Evolutionary conservation across 1,140 invertebrate species (phyloP), one percentile per base, ranked within the genome.

Genomic region (Tigriopus japonicus): DNA sequence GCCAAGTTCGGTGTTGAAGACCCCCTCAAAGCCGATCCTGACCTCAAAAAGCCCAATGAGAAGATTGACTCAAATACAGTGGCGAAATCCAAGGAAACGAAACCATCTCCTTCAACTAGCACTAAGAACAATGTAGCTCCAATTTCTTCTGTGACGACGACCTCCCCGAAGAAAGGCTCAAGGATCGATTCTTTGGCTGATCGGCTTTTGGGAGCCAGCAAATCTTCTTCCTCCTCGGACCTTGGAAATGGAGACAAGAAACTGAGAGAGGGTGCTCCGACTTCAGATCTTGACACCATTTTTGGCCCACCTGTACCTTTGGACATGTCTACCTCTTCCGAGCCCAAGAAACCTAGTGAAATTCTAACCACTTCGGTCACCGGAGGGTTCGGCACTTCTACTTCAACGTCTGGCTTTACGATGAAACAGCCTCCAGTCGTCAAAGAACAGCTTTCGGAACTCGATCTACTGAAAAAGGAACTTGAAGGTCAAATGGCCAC

Each of bases 231-330:
- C 15, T n/a, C 28, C 9, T 3, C 28, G 3, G 28, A 35, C 28
- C 28, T 35, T 35, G 28, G 28, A 3, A 35, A 35, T 9, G 28
- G 28, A 35, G 28, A 35, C 9, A 35, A 35, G 28, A 35, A 35
- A 35, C 9, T 35, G 28, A 3, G 28, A 35, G 28, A 35, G 3
- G 28, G 28, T 35, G 28, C 9, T 35, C 28, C 28, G 9, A 9
- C 28, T 5, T 35, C 28, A 35, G 56, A 58, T 17, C 23, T 58
- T 14, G 21, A 14, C 12, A 17, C 56, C 1, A 58, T 58, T 3
- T 58, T 58, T 42, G 56, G 56, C 40, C 19, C 19, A 17, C 40
- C 56, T 23, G 56, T 40, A 41, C 59, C 59, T 40, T 40, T 61
- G 49, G 24, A 54, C 17, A 54, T 61, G 59, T 52, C 15, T 35